Base-by-base conservation (phyloP, 2,888 invertebrate genomes). In the Heliconius ethilla region DNA sequence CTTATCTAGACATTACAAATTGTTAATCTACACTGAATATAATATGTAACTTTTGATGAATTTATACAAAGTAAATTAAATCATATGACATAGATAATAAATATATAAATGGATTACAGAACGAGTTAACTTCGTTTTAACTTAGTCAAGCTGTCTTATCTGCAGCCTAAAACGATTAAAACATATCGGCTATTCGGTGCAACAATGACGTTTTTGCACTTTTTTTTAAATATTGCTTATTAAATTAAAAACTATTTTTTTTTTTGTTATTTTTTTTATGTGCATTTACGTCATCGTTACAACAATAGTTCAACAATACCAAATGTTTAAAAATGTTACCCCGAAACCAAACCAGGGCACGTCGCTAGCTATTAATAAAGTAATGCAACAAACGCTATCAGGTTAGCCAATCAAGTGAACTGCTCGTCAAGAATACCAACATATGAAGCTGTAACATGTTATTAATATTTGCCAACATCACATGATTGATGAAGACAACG, bases 401-500 rank as follows among this genome's bases (percentile, higher is more conserved):
- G 55, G 59, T 59, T 59, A 37, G 15, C n/a, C 59, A 72, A 72
- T 59, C 59, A 59, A 72, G 33, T n/a, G 33, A 33, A 51, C 29
- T 7, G 59, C 59, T 59, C 55, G 37, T 59, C 59, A 72, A 72
- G 33, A 37, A 59, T 9, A 11, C 33, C 59, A 65, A 45, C 27
- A 22, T 63, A 74, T 65, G 63, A 22, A 63, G 62, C 40, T 74
- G 65, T 62, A 74, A 74, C 40, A 18, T 18, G 40, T 27, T 63
- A 74, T 65, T 74, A 74, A 74, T 74, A 74, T 65, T 74, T 74
- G 74, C 65, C 63, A 74, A 72, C 59, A 72, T 33, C 63, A 63
- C 22, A 74, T 63, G 74, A 74, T 74, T 74, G 74, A 74, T 74
- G 74, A 65, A 65, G 63, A 74, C 63, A 65, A 73, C 62, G 74